Evolutionary conservation across 2,113 vertebrate species (phyloP).

Genomic region (Hippocampus zosterae): DNA sequence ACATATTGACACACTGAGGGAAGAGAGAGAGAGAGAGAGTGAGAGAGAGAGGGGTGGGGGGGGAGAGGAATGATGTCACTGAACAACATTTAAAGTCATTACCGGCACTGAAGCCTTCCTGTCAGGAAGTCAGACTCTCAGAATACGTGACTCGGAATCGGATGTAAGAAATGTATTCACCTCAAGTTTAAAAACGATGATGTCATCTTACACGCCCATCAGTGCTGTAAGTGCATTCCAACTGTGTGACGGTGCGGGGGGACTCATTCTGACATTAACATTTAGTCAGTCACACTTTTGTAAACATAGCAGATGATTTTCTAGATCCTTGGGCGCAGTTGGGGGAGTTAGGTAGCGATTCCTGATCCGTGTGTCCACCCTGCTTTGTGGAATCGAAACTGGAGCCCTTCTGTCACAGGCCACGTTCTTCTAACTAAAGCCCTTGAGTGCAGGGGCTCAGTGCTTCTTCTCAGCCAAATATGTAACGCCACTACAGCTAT

Average conservation of each 20-base stretch:
- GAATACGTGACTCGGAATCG: background rate
- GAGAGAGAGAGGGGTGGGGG: too few relatives aligned
- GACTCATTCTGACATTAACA: background rate
- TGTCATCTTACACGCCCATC: background rate
- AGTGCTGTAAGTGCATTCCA: background rate
- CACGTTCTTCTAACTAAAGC: conserved; percentile 44
- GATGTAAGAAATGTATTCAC: background rate
- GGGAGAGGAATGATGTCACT: conserved; percentile 27
- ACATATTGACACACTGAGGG: background rate
- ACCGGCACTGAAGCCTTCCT: conserved; percentile 42
- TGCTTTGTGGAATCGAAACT: background rate
- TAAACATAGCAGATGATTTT: background rate
- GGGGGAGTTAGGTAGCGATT: background rate
- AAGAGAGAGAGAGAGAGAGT: background rate
- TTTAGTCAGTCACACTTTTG: background rate
- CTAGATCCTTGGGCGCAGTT: background rate
- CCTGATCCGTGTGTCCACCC: background rate
- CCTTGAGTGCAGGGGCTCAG: conserved; percentile 51
- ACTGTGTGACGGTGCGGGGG: background rate
- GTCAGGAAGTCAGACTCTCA: conserved; percentile 49
- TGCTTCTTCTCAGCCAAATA: conserved; percentile 64
- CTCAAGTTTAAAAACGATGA: background rate
- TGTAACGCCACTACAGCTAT: conserved; percentile 64
- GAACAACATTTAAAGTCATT: conserved; percentile 51
- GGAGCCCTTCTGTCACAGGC: background rate